Evolutionary conservation across 2,797 vertebrate species (phyloP).

Genomic region (Hirundo rustica): DNA sequence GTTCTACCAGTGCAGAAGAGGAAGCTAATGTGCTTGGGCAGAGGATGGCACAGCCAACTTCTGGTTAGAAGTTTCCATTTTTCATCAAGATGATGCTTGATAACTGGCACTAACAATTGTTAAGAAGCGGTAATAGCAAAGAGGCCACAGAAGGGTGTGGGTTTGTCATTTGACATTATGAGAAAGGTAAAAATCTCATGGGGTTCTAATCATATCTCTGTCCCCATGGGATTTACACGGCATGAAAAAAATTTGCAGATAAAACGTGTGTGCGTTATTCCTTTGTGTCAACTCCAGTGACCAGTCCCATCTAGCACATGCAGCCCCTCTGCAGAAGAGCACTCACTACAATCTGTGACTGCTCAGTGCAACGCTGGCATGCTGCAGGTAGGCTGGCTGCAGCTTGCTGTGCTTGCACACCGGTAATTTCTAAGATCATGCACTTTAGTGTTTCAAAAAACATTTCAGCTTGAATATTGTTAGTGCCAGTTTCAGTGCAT

Average conservation of each 20-base stretch:
- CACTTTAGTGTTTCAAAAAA: not conserved
- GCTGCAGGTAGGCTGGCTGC: not conserved
- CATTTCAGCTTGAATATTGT: not conserved
- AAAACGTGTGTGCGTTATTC: not conserved
- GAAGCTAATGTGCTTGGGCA: constrained; percentile 75
- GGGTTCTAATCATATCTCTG: not conserved
- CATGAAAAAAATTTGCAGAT: not conserved
- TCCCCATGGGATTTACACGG: not conserved
- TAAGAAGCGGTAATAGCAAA: not conserved
- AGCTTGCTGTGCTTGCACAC: not conserved
- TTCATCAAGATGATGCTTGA: not conserved
- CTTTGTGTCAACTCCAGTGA: not conserved
- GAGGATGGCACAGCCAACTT: constrained; percentile 80
- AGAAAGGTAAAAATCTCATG: not conserved
- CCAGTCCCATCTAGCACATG: not conserved
- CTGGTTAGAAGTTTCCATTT: constrained; percentile 77
- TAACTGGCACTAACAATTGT: constrained; percentile 54
- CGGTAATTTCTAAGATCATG: not conserved
- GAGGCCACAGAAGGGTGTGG: not conserved
- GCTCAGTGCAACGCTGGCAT: fast-evolving
- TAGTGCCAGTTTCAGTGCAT: constrained; percentile 47
- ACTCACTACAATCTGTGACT: not conserved
- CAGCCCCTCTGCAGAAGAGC: not conserved
- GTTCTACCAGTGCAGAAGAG: constrained; percentile 63
- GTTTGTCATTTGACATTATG: not conserved